Base-by-base conservation (phyloP, 2,797 vertebrate genomes). In the Gouania willdenowi region DNA sequence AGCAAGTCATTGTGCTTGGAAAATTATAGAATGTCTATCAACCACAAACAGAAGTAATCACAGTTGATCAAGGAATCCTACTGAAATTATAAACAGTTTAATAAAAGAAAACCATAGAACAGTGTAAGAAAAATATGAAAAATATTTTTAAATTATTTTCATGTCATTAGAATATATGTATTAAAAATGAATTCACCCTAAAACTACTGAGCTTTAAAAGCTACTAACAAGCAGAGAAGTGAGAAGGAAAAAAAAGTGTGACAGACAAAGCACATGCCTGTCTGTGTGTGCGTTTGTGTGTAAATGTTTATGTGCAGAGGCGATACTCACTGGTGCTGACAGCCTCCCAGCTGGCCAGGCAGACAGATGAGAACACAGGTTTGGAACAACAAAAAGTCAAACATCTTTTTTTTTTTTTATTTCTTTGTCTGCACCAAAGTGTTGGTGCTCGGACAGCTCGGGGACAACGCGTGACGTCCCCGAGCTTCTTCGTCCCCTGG, bases 311-410 rank as follows among this genome's bases (percentile, higher is more conserved):
- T 62, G 35, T 58, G 28, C 48, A 50, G 55, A 56, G 50, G 51
- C 12, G 65, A 87, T 89, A 90, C 88, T 90, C 75, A 89, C 87
- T 81, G 69, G 77, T 72, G 66, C 60, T 60, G 59, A 58, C 63
- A 30, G 40, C 51, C 66, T 68, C 71, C 40, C 72, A 62, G 64
- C 35, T 57, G 57, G 50, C 19, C 71, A 51, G 64, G 56, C 31
- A 51, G 52, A 53, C 39, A 53, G 56, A 66, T 26, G 55, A 70
- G 57, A 58, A 42, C 57, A 29, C 43, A 41, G 42, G 57, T 61
- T n/a, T 8, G 41, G 37, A 51, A 71, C 37, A 48, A 49, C 29
- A 44, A 46, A 47, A 45, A 66, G 44, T 51, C 13, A 34, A 57
- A 71, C 61, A 45, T 6, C 26, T 21, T 46, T 66, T 65, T 66